Conservation (phyloP, 1,140 invertebrate species). For the Steinernema feltiae region DNA sequence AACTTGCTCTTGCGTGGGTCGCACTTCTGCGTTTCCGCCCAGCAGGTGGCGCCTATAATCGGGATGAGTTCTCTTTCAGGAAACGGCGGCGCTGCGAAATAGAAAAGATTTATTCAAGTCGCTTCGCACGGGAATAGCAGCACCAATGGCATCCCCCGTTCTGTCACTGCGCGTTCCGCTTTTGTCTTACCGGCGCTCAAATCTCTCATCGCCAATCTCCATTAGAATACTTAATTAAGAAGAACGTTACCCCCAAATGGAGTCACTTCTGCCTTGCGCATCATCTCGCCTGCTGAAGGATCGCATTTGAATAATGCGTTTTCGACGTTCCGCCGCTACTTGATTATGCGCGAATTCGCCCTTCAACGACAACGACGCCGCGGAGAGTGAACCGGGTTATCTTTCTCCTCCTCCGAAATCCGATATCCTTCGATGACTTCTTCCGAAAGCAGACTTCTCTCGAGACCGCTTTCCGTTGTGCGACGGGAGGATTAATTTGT, state of each 20-base stretch:
- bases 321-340: conserved; percentile 5
- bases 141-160: neutral
- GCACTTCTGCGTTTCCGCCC: neutral
- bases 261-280: neutral
- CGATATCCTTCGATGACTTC: too few relatives aligned
- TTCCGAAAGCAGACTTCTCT: too few relatives aligned
- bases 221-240: neutral
- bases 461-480: too few relatives aligned
- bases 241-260: conserved; percentile 1
- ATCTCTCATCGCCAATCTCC: neutral
- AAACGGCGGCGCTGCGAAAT: neutral
- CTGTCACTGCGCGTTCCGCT: neutral
- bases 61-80: neutral
- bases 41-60: neutral
- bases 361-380: neutral
- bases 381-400: neutral
- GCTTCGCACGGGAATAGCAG: neutral
- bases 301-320: conserved; percentile 14
- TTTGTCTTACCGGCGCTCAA: neutral
- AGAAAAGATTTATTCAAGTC: neutral
- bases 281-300: neutral
- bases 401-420: neutral
- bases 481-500: neutral
- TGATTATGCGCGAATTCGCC: conserved; percentile 11
- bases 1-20: neutral